These are phyloP conservation scores for Dendronephthya gigantea DNA, from an alignment of 64 coral and sea anemone genomes.

Conservation along the genomic window DNA sequence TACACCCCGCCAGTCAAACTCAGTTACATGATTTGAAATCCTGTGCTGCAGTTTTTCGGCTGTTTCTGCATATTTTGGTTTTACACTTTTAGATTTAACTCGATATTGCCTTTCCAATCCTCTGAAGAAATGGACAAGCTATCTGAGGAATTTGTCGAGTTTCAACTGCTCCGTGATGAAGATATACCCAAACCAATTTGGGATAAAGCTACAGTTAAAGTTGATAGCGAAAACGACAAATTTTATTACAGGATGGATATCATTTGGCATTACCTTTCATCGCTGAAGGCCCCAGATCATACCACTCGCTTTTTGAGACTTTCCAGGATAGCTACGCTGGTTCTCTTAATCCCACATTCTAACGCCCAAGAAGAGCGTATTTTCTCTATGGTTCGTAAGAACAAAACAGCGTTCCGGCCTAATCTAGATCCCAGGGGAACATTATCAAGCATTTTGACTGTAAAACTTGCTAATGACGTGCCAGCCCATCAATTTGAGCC, in stretches of 20 bases:
- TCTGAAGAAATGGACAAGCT: conserved; percentile 38
- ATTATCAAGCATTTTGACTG: conserved; percentile 36
- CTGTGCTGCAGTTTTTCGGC: neutral
- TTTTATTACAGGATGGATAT: no score
- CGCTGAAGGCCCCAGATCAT: no score
- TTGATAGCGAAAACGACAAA: no score
- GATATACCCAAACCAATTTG: conserved; percentile 10
- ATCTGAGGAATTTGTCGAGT: conserved; percentile 29
- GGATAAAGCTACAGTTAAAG: no score
- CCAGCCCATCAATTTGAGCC: neutral
- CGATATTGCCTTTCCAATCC: conserved; percentile 35
- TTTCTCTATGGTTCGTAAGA: no score
- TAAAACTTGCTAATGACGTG: conserved; percentile 19
- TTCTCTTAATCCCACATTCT: no score
- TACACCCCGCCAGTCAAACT: no score
- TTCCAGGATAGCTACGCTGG: no score
- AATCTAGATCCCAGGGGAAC: conserved; percentile 13
- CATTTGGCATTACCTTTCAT: no score
- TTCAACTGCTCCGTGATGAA: conserved; percentile 25
- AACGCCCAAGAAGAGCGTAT: no score
- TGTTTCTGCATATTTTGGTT: neutral
- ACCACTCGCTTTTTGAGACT: no score
- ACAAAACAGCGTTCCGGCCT: neutral
- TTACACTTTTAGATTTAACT: conserved; percentile 3
- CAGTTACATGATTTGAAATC: no score